Percentiles rank a stretch among this genome's conserved stretches.
Evolutionary conservation across 2,113 vertebrate species (phyloP).

Genomic region (Platanista minor): DNA sequence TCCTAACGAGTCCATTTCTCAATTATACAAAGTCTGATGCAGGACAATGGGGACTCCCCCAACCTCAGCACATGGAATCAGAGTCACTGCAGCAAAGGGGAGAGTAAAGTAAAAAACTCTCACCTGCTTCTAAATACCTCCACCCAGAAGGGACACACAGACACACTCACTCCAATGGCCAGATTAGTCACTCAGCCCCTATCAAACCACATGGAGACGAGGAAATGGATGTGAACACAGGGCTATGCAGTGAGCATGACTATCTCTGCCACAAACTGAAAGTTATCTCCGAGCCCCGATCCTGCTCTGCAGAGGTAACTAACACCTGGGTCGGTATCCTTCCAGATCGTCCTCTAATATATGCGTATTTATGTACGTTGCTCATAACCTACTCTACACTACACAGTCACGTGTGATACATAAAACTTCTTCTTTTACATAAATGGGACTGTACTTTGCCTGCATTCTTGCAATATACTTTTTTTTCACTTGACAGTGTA

Average conservation of each 20-base stretch:
- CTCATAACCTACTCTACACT: not conserved
- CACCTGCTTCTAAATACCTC: not conserved
- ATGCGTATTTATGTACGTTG: not conserved
- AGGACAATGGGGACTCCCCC: not conserved
- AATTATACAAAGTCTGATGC: not conserved
- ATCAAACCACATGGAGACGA: fast-evolving
- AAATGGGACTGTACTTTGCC: not conserved
- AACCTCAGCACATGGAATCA: fast-evolving
- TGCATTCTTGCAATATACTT: not conserved
- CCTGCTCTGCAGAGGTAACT: no score
- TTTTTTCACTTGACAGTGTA: no score
- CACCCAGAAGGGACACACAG: not conserved
- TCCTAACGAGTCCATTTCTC: not conserved
- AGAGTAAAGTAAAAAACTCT: not conserved
- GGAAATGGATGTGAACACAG: not conserved
- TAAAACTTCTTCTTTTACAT: not conserved
- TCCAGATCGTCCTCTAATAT: not conserved
- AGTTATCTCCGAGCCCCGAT: not conserved
- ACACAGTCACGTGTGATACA: fast-evolving
- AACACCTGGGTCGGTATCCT: not conserved
- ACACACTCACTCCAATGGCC: not conserved
- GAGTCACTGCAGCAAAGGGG: not conserved
- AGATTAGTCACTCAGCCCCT: not conserved
- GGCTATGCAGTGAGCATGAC: fast-evolving
- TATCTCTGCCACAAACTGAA: not conserved